These are phyloP conservation scores for Pheosia gnoma DNA, from an alignment of 2,888 invertebrate genomes.

Conservation along the genomic window DNA sequence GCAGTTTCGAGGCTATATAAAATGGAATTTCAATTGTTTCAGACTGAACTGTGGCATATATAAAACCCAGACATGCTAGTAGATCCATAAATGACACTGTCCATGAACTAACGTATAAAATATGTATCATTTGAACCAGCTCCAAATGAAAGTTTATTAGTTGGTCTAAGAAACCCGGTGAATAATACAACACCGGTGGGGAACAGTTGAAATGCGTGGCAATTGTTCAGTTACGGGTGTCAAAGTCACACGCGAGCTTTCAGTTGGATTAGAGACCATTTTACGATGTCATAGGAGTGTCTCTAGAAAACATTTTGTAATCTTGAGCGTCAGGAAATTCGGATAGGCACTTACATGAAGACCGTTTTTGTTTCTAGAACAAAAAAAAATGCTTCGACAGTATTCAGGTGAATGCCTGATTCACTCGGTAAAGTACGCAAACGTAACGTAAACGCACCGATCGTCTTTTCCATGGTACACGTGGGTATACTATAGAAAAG, in stretches of 20 bases:
- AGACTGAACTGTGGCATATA: too few relatives aligned
- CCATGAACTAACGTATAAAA: neutral
- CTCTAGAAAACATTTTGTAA: slow-evolving; percentile 10
- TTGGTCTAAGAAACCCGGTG: neutral
- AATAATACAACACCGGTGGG: slow-evolving; percentile 2
- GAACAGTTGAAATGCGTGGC: neutral
- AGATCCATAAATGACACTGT: neutral
- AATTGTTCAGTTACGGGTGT: neutral
- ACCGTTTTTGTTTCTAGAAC: too few relatives aligned
- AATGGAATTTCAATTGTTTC: too few relatives aligned
- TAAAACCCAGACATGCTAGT: neutral
- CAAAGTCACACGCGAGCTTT: neutral
- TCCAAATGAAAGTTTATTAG: neutral
- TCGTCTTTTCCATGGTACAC: too few relatives aligned
- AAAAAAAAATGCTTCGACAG: too few relatives aligned
- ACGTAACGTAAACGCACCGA: too few relatives aligned
- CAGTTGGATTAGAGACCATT: neutral
- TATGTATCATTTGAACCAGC: neutral
- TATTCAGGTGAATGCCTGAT: too few relatives aligned
- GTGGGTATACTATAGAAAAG: too few relatives aligned
- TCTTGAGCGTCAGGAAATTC: neutral
- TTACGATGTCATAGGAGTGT: neutral
- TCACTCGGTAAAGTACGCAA: too few relatives aligned
- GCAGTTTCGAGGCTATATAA: too few relatives aligned
- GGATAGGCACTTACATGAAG: too few relatives aligned